Evolutionary conservation across 2,113 vertebrate species (phyloP).

Genomic region (Oxyruncus cristatus): DNA sequence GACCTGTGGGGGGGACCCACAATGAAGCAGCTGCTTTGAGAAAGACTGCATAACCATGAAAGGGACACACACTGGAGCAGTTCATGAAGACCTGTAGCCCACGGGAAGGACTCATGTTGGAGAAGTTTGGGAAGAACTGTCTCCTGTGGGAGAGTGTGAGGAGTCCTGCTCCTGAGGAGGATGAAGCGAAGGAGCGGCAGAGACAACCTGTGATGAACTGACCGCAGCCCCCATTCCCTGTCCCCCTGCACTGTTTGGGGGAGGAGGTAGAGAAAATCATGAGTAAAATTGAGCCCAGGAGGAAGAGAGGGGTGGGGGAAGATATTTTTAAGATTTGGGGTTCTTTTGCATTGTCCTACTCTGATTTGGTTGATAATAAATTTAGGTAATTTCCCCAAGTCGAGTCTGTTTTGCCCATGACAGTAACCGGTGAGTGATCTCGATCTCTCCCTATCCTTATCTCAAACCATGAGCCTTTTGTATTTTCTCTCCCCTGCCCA

Average conservation of each 20-base stretch:
- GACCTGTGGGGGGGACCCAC: no score
- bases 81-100: not conserved
- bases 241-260: not conserved
- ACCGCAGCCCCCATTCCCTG: not conserved
- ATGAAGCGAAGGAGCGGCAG: not conserved
- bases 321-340: not conserved
- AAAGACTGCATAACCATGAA: accelerated
- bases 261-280: not conserved
- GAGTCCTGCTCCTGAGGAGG: not conserved
- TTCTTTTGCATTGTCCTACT: not conserved
- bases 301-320: not conserved
- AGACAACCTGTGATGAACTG: not conserved
- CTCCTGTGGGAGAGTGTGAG: not conserved
- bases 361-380: not conserved
- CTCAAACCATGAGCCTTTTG: not conserved
- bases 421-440: not conserved
- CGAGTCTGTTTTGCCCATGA: not conserved
- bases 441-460: not conserved
- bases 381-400: not conserved
- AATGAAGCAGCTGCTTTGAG: not conserved
- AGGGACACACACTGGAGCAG: not conserved
- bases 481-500: not conserved
- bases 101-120: not conserved
- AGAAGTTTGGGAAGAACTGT: not conserved
- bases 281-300: not conserved